Base-by-base conservation (phyloP, 2,113 vertebrate genomes). In the Pipra filicauda region DNA sequence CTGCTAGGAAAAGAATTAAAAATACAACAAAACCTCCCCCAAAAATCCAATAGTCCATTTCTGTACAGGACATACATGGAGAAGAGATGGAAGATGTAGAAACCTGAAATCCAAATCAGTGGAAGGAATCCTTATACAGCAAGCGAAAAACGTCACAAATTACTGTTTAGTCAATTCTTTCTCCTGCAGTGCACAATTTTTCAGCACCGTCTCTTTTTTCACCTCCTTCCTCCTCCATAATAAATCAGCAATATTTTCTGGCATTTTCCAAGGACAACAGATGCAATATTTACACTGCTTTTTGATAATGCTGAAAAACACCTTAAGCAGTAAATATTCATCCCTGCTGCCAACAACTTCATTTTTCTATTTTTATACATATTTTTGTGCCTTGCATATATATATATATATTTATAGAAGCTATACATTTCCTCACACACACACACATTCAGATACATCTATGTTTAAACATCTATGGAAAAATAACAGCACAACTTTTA, bases 181-280 rank as follows among this genome's bases (percentile, higher is more conserved):
- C 76, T 95, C 94, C 80, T 81, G 82, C 70, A 51, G 54, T 17
- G 74, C 30, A 84, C 83, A 76, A 75, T 92, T 97, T 97, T 91
- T 95, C 80, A 93, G 85, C 57, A 31, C 48, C 18, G 1, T 67
- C 73, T 96, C 88, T 95, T 95, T 95, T 95, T 57, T 96, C 69
- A 86, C 49, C 66, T 67, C 81, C 49, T 51, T 89, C 91, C 75
- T 96, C 75, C 85, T 83, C 67, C 62, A 58, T 90, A 94, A 97
- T 95, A 97, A 97, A 98, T 96, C 97, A 97, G 67, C 92, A 95
- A 84, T 91, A 85, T 96, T 91, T 97, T 82, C 90, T 87, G 78
- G 81, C 81, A 93, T 96, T 97, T 96, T 96, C 77, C 78, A 96
- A 84, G 88, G 88, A 97, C 88, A 96, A 91, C 71, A 93, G 85